A percentile compares a stretch with the other conserved stretches of the same genome.
These are phyloP conservation scores for Apomyelois bistriatella DNA, from an alignment of 2,888 invertebrate genomes.

Conservation along the genomic window DNA sequence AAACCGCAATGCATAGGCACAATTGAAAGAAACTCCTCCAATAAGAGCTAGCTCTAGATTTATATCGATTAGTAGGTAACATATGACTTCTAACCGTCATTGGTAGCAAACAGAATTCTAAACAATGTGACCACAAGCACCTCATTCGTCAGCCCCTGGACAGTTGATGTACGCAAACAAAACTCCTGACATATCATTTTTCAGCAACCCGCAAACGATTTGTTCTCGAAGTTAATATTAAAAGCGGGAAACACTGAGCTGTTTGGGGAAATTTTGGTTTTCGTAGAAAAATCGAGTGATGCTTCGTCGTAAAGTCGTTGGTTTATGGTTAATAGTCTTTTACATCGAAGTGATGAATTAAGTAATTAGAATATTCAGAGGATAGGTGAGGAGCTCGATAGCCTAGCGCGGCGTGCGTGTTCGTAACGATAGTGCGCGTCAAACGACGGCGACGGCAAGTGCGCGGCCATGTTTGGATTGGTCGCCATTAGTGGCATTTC, in stretches of 20 bases:
- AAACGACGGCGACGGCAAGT: too few relatives aligned
- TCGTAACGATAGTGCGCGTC: too few relatives aligned
- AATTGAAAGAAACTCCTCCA: too few relatives aligned
- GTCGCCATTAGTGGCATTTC: too few relatives aligned
- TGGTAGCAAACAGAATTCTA: not conserved
- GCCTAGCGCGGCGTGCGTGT: too few relatives aligned
- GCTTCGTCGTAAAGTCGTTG: not conserved
- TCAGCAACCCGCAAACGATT: conserved; percentile 1
- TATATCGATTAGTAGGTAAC: not conserved
- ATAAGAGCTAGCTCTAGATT: too few relatives aligned
- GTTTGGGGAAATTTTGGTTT: not conserved
- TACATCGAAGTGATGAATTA: too few relatives aligned
- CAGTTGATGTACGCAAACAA: not conserved
- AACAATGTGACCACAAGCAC: not conserved
- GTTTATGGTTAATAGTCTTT: too few relatives aligned
- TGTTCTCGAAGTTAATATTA: not conserved
- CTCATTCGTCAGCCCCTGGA: not conserved
- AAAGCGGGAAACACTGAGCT: conserved; percentile 1
- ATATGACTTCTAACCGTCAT: not conserved
- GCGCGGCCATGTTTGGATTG: too few relatives aligned
- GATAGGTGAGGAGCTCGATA: too few relatives aligned
- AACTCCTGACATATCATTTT: conserved; percentile 6
- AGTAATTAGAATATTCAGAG: too few relatives aligned
- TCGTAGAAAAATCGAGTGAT: not conserved
- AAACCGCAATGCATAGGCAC: too few relatives aligned